Base-by-base conservation (phyloP, 2,113 vertebrate species). In the Orthonyx spaldingii region DNA sequence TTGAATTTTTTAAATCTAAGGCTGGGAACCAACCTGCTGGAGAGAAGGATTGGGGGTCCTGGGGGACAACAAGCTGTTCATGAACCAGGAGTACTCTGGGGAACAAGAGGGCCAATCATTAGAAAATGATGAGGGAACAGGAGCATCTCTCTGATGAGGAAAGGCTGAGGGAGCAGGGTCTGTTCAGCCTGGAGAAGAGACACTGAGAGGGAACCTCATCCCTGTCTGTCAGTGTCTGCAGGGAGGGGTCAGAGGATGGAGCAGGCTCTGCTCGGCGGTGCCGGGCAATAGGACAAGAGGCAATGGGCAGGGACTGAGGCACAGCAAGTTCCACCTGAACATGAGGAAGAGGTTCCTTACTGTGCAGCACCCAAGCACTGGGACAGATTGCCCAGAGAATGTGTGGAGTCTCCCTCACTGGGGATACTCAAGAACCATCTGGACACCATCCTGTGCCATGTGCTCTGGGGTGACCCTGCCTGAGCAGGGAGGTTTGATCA, bases 251-350 rank as follows among this genome's bases (percentile, higher is more conserved):
- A n/a, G 28, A 57, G 37, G 7, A 65, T 2, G 18, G 65, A 33
- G 15, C 50, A 17, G 44, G 33, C 15, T 59, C 52, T 52, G 46
- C 44, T 72, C 2, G 0, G 16, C 1, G 0, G 33, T 15, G 39
- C n/a, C 1, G 0, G 10, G 21, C 35, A 42, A 10, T 14, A 33
- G 57, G 32, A 72, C 32, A 50, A 27, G 37, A 15, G 37, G 17
- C 7, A 59, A 14, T 0, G 0, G 22, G 15, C 27, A 66, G 33
- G 11, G 59, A 7, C 60, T 17, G 60, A 74, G 13, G 52, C 52
- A 20, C 37, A 28, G 44, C 12, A 74, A 44, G 3, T 9, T 52
- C 37, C 37, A 33, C 6, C 6, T 46, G 23, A 66, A 39, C 33
- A 21, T 11, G 2, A 59, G 4, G 16, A 59, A 65, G 33, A 66